Conservation (phyloP, 2,113 vertebrate genomes). For the Oxygymnocypris stewartii region DNA sequence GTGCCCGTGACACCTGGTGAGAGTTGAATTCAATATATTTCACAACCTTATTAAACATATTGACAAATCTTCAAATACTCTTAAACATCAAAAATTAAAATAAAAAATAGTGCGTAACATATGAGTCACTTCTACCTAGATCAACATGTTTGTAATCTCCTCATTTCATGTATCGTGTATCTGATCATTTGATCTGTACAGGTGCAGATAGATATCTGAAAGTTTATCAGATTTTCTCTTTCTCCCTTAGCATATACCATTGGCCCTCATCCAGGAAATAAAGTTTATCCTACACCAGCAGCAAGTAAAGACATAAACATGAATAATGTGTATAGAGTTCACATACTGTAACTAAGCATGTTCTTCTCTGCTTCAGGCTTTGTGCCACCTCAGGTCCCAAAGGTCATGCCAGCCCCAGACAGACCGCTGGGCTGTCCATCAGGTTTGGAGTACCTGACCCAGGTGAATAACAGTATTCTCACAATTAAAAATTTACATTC, state of each 20-base stretch:
- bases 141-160: neutral
- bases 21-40: neutral
- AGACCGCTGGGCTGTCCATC: slow-evolving; percentile 55
- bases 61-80: neutral
- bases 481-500: neutral
- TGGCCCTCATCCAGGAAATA: neutral
- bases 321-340: neutral
- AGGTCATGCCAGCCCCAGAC: slow-evolving; percentile 41
- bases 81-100: neutral
- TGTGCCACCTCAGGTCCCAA: slow-evolving; percentile 26
- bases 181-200: neutral
- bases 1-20: neutral
- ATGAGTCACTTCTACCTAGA: neutral
- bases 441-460: slow-evolving; percentile 64
- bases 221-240: neutral
- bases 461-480: slow-evolving; percentile 39
- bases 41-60: neutral
- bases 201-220: neutral
- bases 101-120: neutral
- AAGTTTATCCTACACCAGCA: slow-evolving; percentile 1
- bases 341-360: neutral
- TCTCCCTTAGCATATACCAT: neutral
- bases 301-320: neutral
- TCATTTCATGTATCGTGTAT: neutral
- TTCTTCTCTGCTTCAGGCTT: slow-evolving; percentile 28